Percentiles rank a stretch among this genome's conserved stretches.
Evolutionary conservation across 2,797 vertebrate genomes (phyloP).

Genomic region (Lemur catta): DNA sequence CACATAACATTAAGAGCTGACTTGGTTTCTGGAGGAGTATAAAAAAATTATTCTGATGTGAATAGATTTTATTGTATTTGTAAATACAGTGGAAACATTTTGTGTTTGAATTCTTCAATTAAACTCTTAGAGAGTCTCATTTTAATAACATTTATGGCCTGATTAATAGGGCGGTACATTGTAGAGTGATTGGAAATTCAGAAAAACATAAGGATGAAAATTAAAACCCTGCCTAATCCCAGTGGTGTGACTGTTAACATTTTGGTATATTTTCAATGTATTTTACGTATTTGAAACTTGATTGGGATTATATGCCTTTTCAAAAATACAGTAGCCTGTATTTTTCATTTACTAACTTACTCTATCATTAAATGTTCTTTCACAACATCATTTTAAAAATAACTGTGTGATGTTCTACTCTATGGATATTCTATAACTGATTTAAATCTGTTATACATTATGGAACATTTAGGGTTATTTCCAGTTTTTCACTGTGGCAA

Average conservation of each 20-base stretch:
- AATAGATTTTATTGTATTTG: constrained; percentile 1
- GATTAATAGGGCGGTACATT: background rate
- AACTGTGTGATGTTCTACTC: background rate
- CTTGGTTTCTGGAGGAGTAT: background rate
- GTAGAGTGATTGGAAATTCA: background rate
- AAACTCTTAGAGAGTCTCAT: background rate
- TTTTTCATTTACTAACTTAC: constrained; percentile 36
- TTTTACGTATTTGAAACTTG: constrained; percentile 17
- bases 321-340: background rate
- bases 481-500: background rate
- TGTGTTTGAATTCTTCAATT: constrained; percentile 24
- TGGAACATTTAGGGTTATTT: background rate
- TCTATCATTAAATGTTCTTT: constrained; percentile 22
- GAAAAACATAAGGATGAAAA: background rate
- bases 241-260: background rate
- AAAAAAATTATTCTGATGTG: background rate
- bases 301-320: constrained; percentile 6
- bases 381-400: constrained; percentile 37
- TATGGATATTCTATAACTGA: background rate
- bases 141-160: constrained; percentile 12
- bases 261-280: constrained; percentile 13
- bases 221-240: background rate
- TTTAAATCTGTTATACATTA: background rate
- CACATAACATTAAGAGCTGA: background rate
- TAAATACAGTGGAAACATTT: constrained; percentile 18